A percentile compares a stretch with the other conserved stretches of the same genome.
Conservation (phyloP, 2,113 vertebrate genomes). For the Phalacrocorax brasilianus region DNA sequence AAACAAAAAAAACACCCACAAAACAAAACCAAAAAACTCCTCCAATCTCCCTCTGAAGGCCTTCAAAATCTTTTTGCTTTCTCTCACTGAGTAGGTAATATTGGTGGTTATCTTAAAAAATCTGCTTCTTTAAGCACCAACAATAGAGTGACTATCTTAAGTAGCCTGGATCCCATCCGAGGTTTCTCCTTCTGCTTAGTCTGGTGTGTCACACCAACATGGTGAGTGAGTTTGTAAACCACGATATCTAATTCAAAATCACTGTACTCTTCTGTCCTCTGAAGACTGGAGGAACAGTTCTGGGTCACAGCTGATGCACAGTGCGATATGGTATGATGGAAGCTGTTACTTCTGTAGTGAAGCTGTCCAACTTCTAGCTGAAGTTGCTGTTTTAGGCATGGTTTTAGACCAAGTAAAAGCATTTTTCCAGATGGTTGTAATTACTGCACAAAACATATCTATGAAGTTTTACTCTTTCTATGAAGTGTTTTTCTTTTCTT, state of each 20-base stretch:
- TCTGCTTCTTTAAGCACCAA: background rate
- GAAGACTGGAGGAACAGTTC: background rate
- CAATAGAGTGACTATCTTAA: background rate
- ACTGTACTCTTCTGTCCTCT: background rate
- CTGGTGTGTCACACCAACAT: background rate
- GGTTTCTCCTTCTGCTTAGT: background rate
- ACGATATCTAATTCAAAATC: background rate
- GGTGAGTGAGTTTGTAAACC: background rate
- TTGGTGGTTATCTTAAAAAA: background rate
- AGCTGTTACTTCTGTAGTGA: background rate
- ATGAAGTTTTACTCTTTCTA: background rate
- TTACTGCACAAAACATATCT: background rate
- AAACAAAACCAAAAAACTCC: no score
- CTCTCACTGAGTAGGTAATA: background rate
- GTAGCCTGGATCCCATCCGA: background rate
- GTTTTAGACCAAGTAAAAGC: background rate
- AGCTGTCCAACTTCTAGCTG: background rate
- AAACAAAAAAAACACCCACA: no score
- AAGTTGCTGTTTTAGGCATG: background rate
- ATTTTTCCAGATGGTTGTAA: background rate
- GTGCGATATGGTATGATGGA: background rate
- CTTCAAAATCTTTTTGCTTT: background rate
- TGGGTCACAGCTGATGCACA: background rate
- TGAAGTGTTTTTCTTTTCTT: background rate
- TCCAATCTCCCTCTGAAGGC: background rate